phyloP scores from a whole-genome alignment of 2,797 vertebrate species.

The Streptopelia turtur region DNA sequence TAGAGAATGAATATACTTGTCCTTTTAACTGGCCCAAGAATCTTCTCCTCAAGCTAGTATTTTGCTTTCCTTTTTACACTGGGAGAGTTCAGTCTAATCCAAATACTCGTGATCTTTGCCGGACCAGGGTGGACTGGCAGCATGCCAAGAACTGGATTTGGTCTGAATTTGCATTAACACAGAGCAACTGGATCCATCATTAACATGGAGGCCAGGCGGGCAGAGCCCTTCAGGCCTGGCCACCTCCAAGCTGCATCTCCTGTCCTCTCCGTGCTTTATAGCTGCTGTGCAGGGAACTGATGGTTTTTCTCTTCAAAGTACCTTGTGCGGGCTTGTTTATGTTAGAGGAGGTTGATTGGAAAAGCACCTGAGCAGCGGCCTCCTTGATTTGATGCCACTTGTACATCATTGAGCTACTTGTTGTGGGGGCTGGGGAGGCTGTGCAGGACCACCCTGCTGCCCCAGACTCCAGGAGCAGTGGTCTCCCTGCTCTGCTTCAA shows the following conservation, averaged over 20 bases:
- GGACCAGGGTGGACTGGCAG: background rate
- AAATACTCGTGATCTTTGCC: fast-evolving
- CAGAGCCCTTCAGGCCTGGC: background rate
- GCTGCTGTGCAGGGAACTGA: background rate
- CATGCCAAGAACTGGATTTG: background rate
- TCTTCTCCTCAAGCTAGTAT: background rate
- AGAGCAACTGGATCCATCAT: background rate
- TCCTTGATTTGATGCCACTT: background rate
- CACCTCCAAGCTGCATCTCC: background rate
- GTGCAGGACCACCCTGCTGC: fast-evolving
- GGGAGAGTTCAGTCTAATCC: background rate
- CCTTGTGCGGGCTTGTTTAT: background rate
- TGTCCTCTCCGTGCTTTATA: background rate
- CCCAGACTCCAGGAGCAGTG: fast-evolving
- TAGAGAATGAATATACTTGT: background rate
- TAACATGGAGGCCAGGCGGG: background rate
- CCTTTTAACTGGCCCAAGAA: background rate
- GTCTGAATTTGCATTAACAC: fast-evolving
- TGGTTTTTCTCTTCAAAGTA: background rate
- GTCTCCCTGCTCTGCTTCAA: background rate
- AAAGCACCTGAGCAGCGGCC: background rate
- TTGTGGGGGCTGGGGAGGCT: background rate
- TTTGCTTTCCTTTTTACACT: background rate
- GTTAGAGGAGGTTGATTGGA: background rate
- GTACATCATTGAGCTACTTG: fast-evolving